phyloP scores from a whole-genome alignment of 2,888 invertebrate genomes.

The Neocrepidodera transversa region DNA sequence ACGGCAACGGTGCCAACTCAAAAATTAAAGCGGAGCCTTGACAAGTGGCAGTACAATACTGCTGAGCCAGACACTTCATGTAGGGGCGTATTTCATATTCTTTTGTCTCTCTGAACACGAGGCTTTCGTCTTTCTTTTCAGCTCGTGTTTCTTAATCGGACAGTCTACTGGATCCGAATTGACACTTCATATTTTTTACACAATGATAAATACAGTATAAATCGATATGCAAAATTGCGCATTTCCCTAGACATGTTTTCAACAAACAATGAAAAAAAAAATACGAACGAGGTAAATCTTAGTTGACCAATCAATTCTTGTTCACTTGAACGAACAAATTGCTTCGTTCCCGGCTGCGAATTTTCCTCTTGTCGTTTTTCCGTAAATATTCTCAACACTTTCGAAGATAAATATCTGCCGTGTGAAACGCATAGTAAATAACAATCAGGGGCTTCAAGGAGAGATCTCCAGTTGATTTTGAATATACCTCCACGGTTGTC shows the following conservation, averaged over 20 bases:
- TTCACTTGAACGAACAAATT: constrained; percentile 24
- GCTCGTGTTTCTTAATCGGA: constrained; percentile 20
- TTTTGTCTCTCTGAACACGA: constrained; percentile 54
- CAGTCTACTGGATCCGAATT: constrained; percentile 2
- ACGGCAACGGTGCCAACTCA: constrained; percentile 21
- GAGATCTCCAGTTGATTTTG: constrained; percentile 32
- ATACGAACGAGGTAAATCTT: constrained; percentile 4
- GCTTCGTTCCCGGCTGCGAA: constrained; percentile 14
- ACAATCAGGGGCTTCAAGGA: constrained; percentile 31
- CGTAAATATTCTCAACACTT: constrained; percentile 30
- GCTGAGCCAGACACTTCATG: constrained; percentile 51
- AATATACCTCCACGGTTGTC: constrained; percentile 29
- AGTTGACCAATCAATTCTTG: constrained; percentile 24
- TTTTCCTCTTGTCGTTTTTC: constrained; percentile 24
- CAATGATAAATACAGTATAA: too few species aligned
- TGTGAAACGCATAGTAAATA: constrained; percentile 37
- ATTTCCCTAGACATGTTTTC: neutral
- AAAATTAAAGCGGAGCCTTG: constrained; percentile 41
- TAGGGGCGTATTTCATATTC: constrained; percentile 53
- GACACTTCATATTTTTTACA: constrained; percentile 17
- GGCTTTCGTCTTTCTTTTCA: constrained; percentile 45
- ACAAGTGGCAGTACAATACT: constrained; percentile 52
- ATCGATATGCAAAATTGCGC: too few species aligned
- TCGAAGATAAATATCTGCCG: constrained; percentile 31
- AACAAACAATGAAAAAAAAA: neutral